Base-by-base conservation (phyloP, 2,113 vertebrate species). In the Columba janthina region DNA sequence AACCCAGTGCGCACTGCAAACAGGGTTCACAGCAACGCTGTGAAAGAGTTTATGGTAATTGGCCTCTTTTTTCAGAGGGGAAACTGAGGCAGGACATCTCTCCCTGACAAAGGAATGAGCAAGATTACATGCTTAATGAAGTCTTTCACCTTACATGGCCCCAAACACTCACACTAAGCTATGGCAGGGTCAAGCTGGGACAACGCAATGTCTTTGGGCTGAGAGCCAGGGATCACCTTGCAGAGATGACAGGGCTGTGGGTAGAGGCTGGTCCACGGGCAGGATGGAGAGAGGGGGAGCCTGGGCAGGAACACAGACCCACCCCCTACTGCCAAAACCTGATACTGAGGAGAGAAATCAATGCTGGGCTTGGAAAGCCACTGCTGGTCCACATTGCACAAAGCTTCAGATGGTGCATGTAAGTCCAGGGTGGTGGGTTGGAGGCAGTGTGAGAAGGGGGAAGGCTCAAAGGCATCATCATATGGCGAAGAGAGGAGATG, bases 281-380 rank as follows among this genome's bases (percentile, higher is more conserved):
- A 58, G 56, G n/a, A 26, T 29, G 34, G 62, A 44, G 16, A 17
- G 9, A 0, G 6, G 25, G 12, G 2, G 25, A 56, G 15, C 5
- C 74, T 18, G 11, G 34, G 36, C 54, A 67, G 53, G 22, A 50
- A 44, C 64, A 38, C 2, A 73, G 44, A 85, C 12, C 36, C 14
- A 21, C 16, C 0, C 0, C 0, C 9, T 51, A 15, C 15, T 42
- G 7, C 25, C 21, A 50, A 61, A 22, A 42, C 14, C n/a, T 42
- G 36, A 85, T 29, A 40, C 0, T 51, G 25, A 76, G 22, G 25
- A 71, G 9, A 67, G 31, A n/a, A 58, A 60, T 3, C n/a, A 25
- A 53, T 54, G 42, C 12, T 0, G 0, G 21, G 6, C 32, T 46
- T 72, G 74, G 48, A 69, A 93, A 77, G 3, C 20, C 20, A 11